Conservation (phyloP, 2,797 vertebrate species). For the Labeo calbasu region DNA sequence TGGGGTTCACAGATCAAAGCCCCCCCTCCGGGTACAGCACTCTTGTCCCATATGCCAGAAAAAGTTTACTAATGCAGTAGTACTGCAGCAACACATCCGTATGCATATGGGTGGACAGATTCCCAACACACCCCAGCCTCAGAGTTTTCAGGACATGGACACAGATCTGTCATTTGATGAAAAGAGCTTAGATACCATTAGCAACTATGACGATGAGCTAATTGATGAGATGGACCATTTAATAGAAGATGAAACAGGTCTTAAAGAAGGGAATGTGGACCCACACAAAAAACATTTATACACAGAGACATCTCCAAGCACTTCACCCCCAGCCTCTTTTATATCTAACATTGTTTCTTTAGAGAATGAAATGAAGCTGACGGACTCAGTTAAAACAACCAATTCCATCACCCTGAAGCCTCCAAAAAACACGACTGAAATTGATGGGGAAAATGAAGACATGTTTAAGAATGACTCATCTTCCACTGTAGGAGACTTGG, state of each 20-base stretch:
- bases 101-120: constrained; percentile 99
- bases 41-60: constrained; percentile 99
- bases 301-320: constrained; percentile 83
- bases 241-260: constrained; percentile 89
- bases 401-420: constrained; percentile 84
- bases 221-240: constrained; percentile 92
- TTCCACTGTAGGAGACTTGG: constrained; percentile 86
- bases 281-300: constrained; percentile 82
- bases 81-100: constrained; percentile 98
- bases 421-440: constrained; percentile 82
- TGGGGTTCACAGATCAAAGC: constrained; percentile 97
- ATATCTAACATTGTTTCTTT: constrained; percentile 97
- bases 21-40: constrained; percentile 96
- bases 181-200: constrained; percentile 89
- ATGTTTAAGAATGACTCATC: constrained; percentile 90
- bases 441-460: constrained; percentile 83
- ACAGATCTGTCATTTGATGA: constrained; percentile 91
- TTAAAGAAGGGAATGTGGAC: constrained; percentile 84
- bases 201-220: constrained; percentile 91
- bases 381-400: constrained; percentile 90
- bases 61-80: constrained; percentile 99
- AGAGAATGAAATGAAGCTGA: constrained; percentile 99
- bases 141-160: constrained; percentile 93
- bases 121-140: constrained; percentile 92
- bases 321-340: constrained; percentile 88